Conservation (phyloP, 2,113 vertebrate genomes). For the Varanus salvator region DNA sequence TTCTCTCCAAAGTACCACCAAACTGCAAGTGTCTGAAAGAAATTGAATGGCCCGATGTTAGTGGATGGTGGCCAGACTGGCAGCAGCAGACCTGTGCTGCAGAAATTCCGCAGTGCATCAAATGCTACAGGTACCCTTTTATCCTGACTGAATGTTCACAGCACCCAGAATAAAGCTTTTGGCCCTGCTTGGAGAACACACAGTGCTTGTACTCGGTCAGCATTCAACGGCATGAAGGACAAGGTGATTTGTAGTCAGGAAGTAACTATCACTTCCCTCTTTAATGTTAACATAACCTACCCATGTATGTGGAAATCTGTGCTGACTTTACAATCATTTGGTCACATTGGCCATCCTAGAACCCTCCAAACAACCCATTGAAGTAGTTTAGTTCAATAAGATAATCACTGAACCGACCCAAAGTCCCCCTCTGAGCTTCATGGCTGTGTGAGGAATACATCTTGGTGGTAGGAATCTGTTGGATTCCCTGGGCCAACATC, state of each 20-base stretch:
- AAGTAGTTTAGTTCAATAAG: no score
- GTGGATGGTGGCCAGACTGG: background rate
- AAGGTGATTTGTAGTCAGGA: background rate
- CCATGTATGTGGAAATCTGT: background rate
- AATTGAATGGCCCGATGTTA: slow-evolving; percentile 1
- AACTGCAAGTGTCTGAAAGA: slow-evolving; percentile 2
- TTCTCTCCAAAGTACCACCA: background rate
- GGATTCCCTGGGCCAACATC: no score
- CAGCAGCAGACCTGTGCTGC: background rate
- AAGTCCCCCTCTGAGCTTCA: no score
- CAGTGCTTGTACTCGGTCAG: background rate
- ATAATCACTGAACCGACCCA: no score
- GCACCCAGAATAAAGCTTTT: background rate
- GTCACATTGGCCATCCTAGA: background rate
- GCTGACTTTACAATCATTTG: background rate
- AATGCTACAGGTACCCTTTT: background rate
- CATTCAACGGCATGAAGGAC: background rate
- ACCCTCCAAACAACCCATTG: no score
- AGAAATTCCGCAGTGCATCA: background rate
- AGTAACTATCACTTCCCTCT: background rate
- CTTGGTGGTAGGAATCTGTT: no score
- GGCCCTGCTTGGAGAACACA: background rate
- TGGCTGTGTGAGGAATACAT: no score
- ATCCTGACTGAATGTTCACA: background rate
- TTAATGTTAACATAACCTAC: background rate